Evolutionary conservation across 2,888 invertebrate genomes (phyloP), one percentile per base, ranked within the genome.

Genomic region (Atrina japonica): DNA sequence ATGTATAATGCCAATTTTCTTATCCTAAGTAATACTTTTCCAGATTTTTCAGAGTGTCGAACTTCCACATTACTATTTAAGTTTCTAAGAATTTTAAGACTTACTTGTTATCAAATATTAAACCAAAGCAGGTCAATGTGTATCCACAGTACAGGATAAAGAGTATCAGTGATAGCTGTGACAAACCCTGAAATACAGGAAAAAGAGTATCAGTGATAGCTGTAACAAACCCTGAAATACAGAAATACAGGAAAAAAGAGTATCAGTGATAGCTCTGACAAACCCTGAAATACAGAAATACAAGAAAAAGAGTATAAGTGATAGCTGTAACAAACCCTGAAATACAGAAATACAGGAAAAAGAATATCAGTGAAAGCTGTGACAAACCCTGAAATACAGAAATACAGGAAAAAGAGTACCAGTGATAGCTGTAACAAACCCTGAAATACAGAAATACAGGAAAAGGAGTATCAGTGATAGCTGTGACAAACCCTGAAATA

Each of bases 211-310:
- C 6, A 81, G 65, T 18, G 69, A 50, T 2, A 70, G 66, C 64
- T 79, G 81, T 7, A 76, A 74, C 56, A 80, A 41, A 7, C 55
- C 53, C 79, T 81, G 61, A 25, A 72, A 70, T 21, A n/a, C n/a
- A n/a, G n/a, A n/a, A n/a, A n/a, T n/a, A n/a, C n/a, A n/a, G n/a
- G n/a, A n/a, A n/a, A n/a, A n/a, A n/a, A n/a, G n/a, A n/a, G n/a
- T n/a, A n/a, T n/a, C n/a, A n/a, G n/a, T n/a, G n/a, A n/a, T n/a
- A n/a, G n/a, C n/a, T n/a, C n/a, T n/a, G n/a, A n/a, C n/a, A n/a
- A n/a, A n/a, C n/a, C n/a, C n/a, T n/a, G n/a, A n/a, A n/a, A n/a
- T n/a, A n/a, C n/a, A n/a, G n/a, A n/a, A 55, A 35, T 76, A 80
- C n/a, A n/a, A 52, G 7, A 78, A 45, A 56, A 75, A 77, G 11